Base-by-base conservation (phyloP, 2,888 invertebrate species). In the Heliconius charithonia region DNA sequence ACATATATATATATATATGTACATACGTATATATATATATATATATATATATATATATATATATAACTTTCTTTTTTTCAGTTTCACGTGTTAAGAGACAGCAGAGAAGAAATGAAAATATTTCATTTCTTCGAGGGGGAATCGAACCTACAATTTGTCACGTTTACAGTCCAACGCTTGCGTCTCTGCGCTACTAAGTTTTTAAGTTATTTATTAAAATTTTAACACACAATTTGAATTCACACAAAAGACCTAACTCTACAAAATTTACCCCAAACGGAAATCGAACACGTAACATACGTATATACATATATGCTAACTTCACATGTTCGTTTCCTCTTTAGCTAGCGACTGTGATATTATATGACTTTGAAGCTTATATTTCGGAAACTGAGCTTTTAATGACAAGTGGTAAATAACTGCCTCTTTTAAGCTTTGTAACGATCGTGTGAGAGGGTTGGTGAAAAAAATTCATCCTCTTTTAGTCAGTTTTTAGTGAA, bases 361-460 rank as follows among this genome's bases (percentile, higher is more conserved):
- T 51, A 51, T 51, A 51, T 51, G 22, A 37, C 72, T 72, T 72
- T 72, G 72, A 72, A 59, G 72, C 72, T 32, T 32, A 37, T 51
- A 71, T 72, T 72, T 72, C 72, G 59, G 59, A 72, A 72, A 59
- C 72, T n/a, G 72, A 59, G 72, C 72, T 72, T 72, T 72, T 72
- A 72, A 72, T 72, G 56, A 59, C 72, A 37, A 59, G 72, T 72
- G 72, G 72, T 72, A 72, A 72, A 37, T 72, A 72, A 56, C 71
- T 32, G 72, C 72, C 72, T 37, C 72, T 72, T 72, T 51, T 32
- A 56, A 27, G 71, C 56, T 56, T 72, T 72, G 72, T 59, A 59
- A 71, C 56, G 71, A 59, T 59, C 59, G n/a, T 72, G 10, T 59
- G 32, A 32, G 72, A 72, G 59, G 72, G 71, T 32, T 71, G 22